Evolutionary conservation across 2,797 vertebrate genomes (phyloP).

Genomic region (Cryptoprocta ferox): DNA sequence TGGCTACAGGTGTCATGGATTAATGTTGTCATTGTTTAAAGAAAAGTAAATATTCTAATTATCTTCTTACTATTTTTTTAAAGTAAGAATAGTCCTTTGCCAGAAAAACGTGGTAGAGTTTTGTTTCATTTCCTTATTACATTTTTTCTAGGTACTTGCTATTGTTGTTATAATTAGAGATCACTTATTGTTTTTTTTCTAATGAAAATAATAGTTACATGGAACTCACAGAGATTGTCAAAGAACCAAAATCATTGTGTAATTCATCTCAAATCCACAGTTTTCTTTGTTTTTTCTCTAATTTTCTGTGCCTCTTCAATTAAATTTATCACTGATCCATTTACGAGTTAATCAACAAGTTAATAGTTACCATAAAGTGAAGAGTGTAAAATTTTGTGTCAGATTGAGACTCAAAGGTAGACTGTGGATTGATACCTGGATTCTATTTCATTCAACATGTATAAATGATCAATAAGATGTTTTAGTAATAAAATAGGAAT

Average conservation of each 20-base stretch:
- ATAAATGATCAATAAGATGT: not conserved
- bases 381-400: constrained; percentile 8
- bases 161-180: not conserved
- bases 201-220: not conserved
- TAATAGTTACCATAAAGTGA: not conserved
- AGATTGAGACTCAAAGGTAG: not conserved
- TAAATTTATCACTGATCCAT: not conserved
- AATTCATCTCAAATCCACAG: not conserved
- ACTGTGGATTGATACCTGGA: not conserved
- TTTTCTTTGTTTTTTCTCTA: constrained; percentile 39
- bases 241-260: not conserved
- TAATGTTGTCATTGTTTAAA: not conserved
- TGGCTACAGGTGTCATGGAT: not conserved
- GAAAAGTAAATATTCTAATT: not conserved
- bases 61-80: not conserved
- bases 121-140: not conserved
- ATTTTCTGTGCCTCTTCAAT: not conserved
- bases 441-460: constrained; percentile 7
- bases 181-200: not conserved
- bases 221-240: not conserved
- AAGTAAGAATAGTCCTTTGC: not conserved
- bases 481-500: constrained; percentile 27
- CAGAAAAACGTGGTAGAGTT: not conserved
- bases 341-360: not conserved
- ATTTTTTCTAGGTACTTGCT: not conserved